Conservation (phyloP, 2,888 invertebrate species). For the Tiliacea aurago region DNA sequence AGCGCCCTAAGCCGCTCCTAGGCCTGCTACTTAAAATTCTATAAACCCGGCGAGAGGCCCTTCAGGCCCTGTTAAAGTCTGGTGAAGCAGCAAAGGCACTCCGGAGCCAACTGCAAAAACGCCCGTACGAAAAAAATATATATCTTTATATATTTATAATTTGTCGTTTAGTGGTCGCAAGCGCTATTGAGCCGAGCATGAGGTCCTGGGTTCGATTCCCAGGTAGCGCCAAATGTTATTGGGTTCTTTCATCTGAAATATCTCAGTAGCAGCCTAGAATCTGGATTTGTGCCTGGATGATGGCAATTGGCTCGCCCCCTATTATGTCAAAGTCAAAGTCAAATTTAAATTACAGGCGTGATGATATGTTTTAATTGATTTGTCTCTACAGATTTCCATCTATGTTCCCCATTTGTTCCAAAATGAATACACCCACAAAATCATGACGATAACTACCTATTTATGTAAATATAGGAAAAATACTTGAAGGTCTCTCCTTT, state of each 20-base stretch:
- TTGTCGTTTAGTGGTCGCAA: background rate
- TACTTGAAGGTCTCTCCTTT: constrained; percentile 41
- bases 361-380: background rate
- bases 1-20: too few species aligned
- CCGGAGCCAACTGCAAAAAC: too few species aligned
- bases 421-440: constrained; percentile 6
- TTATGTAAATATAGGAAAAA: constrained; percentile 33
- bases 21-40: too few species aligned
- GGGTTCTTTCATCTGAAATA: background rate
- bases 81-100: too few species aligned
- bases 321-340: too few species aligned
- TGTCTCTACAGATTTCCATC: background rate
- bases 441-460: background rate
- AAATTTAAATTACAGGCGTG: too few species aligned
- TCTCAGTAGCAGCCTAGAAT: background rate
- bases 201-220: background rate
- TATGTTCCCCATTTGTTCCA: background rate
- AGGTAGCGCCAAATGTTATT: background rate
- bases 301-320: background rate
- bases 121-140: too few species aligned
- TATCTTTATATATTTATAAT: too few species aligned
- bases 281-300: background rate
- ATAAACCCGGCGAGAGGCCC: too few species aligned
- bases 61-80: too few species aligned
- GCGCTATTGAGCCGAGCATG: too few species aligned